Conservation (phyloP, 1,140 invertebrate genomes). For the Macrobrachium rosenbergii region DNA sequence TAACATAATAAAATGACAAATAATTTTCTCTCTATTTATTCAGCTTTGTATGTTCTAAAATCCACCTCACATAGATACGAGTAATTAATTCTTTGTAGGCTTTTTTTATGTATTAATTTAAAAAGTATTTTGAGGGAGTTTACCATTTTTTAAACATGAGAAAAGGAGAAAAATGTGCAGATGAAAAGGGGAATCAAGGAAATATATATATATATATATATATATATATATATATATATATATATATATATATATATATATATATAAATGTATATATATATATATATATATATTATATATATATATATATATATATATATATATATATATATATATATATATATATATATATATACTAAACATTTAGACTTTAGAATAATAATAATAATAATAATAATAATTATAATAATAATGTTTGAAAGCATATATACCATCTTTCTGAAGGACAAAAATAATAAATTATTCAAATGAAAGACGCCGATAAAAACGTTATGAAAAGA, state of each 20-base stretch:
- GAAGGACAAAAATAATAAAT: no score
- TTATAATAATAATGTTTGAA: no score
- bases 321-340: conserved; percentile 14
- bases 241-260: not conserved
- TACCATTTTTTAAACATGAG: not conserved
- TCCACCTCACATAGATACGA: no score
- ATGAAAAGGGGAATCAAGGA: no score
- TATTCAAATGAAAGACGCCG: no score
- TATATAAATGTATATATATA: not conserved
- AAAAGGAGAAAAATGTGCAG: not conserved
- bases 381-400: no score
- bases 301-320: conserved; percentile 6
- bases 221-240: conserved; percentile 14
- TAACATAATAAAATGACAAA: no score
- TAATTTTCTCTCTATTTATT: no score
- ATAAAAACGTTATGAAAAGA: no score
- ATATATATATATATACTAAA: not conserved
- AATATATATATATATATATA: conserved; percentile 17
- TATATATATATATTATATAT: conserved; percentile 7
- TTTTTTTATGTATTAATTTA: not conserved
- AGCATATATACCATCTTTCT: no score
- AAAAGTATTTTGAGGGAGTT: not conserved
- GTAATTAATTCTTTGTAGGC: not conserved
- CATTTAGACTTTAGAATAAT: no score
- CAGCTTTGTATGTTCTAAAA: no score